Evolutionary conservation across 2,797 vertebrate species (phyloP), one percentile per base, ranked within the genome.

Genomic region (Crocidura indochinensis): DNA sequence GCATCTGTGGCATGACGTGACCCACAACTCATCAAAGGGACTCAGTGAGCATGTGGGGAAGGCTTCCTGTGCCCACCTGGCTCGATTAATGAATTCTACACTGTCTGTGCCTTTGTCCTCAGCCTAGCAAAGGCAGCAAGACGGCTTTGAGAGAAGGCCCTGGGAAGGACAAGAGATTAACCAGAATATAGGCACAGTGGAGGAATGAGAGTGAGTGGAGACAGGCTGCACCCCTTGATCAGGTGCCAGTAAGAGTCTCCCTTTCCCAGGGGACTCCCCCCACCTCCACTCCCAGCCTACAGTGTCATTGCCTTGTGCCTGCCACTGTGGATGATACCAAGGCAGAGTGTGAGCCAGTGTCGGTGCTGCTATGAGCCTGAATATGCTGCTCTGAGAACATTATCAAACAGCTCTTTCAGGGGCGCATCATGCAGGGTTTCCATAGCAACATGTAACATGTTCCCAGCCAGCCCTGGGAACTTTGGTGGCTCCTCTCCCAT

Each of bases 361-460:
- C 2, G 24, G 64, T 65, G 90, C 83, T 78, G 73, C 82, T 83
- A 24, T 67, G 90, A 15, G 90, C 80, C 81, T 88, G 69, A 73
- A 72, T 79, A 84, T 0, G 22, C 65, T 67, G 88, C 85, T 80
- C 83, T 20, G 29, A 79, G 94, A 94, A 95, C 91, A 93, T 87
- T 91, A 96, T 93, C 94, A 92, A 94, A 91, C 84, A 72, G 93
- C 86, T 94, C 95, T 97, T 96, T 92, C 85, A 95, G 92, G 78
- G 92, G 77, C 76, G 65, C 76, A 96, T 69, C 51, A 46, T 94
- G 65, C 88, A 82, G 74, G 65, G 97, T 98, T 97, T 96, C 97
- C 94, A 96, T 97, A 97, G 93, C 96, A 95, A 97, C 95, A 0
- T 51, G 96, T 96, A 95, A 97, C 95, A 0, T 51, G 96, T 96